phyloP scores from a whole-genome alignment of 2,797 vertebrate genomes.

The Propithecus deckenii region DNA sequence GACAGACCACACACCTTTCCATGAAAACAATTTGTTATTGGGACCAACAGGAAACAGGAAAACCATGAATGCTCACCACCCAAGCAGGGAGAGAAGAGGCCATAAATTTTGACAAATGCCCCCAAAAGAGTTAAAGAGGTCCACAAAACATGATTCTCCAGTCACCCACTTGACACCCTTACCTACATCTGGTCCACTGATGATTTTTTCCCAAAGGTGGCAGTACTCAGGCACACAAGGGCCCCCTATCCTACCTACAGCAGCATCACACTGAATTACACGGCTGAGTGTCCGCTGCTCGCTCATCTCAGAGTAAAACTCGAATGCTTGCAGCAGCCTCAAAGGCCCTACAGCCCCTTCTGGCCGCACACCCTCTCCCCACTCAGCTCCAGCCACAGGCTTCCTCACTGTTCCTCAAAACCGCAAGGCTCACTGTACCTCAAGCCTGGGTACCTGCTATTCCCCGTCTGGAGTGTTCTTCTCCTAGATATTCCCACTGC shows the following conservation, averaged over 20 bases:
- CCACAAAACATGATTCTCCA: not conserved
- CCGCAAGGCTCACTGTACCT: not conserved
- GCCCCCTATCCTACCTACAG: not conserved
- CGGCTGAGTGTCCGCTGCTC: not conserved
- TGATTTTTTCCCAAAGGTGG: not conserved
- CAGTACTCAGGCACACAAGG: not conserved
- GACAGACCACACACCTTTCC: not conserved
- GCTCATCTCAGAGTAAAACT: not conserved
- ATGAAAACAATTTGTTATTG: not conserved
- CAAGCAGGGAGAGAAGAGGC: not conserved
- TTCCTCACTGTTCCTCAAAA: not conserved
- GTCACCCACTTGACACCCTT: not conserved
- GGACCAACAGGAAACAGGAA: not conserved
- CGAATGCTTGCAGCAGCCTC: not conserved
- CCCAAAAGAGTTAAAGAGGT: not conserved
- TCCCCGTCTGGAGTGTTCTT: not conserved
- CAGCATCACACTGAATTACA: not conserved
- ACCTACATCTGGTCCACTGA: not conserved
- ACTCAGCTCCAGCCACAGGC: not conserved
- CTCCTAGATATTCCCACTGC: not conserved
- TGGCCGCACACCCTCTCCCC: not conserved
- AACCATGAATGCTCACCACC: not conserved
- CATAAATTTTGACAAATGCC: not conserved
- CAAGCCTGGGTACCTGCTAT: not conserved
- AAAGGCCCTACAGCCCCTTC: not conserved